phyloP scores from a whole-genome alignment of 2,113 vertebrate genomes.

The Mormyrus iriodes region DNA sequence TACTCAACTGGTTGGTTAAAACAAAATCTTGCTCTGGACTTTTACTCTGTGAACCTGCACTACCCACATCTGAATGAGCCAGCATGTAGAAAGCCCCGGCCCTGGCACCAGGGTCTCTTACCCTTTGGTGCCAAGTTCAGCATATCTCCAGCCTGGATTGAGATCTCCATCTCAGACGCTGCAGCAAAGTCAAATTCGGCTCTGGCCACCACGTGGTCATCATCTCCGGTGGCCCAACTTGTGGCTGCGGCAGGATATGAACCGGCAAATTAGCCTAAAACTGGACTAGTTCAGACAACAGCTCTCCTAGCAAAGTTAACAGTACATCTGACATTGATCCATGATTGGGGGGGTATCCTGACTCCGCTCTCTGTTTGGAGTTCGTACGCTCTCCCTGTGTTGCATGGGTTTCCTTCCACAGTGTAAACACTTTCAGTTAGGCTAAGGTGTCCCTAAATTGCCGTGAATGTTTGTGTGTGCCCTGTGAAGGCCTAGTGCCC shows the following conservation, averaged over 20 bases:
- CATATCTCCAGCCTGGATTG: slow-evolving; percentile 83
- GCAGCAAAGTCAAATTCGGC: slow-evolving; percentile 88
- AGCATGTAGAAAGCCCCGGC: not conserved
- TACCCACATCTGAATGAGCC: not conserved
- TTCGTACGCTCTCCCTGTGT: not conserved
- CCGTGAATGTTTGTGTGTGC: not conserved
- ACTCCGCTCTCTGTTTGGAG: not conserved
- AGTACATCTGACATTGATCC: not conserved
- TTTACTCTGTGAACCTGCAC: not conserved
- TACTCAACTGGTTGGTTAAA: not conserved
- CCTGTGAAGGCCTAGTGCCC: too few relatives aligned
- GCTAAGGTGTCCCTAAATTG: not conserved
- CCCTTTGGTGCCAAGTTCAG: slow-evolving; percentile 92
- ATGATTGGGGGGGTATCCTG: too few relatives aligned
- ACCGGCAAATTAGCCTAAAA: slow-evolving; percentile 16
- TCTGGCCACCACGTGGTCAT: slow-evolving; percentile 90
- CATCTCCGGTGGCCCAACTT: slow-evolving; percentile 87
- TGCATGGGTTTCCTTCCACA: too few relatives aligned
- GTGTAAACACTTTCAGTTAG: not conserved
- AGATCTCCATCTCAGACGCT: slow-evolving; percentile 88
- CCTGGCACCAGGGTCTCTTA: slow-evolving; percentile 38
- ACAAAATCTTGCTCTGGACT: not conserved
- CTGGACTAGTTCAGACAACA: not conserved
- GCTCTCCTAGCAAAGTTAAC: not conserved
- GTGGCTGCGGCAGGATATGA: slow-evolving; percentile 46